phyloP scores from a whole-genome alignment of 2,113 vertebrate genomes.

The Tichodroma muraria region DNA sequence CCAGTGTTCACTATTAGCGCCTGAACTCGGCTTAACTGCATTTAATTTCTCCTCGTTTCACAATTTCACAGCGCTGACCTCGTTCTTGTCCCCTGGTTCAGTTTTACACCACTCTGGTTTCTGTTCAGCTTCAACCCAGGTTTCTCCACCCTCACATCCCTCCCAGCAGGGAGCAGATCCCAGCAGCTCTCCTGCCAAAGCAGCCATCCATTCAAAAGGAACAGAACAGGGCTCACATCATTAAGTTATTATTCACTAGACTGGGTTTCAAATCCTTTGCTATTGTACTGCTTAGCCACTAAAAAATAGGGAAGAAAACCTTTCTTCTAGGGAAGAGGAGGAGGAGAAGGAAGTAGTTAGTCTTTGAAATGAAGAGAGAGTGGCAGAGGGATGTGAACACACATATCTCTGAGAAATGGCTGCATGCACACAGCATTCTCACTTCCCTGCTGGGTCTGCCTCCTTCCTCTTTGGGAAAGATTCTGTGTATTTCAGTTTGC shows the following conservation, averaged over 20 bases:
- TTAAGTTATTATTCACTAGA: slow-evolving; percentile 25
- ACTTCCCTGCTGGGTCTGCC: not conserved
- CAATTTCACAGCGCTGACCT: not conserved
- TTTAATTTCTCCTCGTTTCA: not conserved
- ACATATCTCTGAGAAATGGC: not conserved
- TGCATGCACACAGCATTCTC: not conserved
- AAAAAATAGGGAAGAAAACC: not conserved
- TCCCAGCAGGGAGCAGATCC: slow-evolving; percentile 7
- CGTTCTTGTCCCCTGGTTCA: not conserved
- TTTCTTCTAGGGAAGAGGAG: not conserved
- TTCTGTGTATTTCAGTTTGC: not conserved
- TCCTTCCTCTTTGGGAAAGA: not conserved
- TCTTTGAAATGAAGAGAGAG: not conserved
- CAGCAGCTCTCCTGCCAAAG: slow-evolving; percentile 28
- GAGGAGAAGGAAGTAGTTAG: not conserved
- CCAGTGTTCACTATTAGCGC: not conserved
- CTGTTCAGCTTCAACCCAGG: not conserved
- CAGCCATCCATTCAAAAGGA: slow-evolving; percentile 41
- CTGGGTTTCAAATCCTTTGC: slow-evolving; percentile 24
- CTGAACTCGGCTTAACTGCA: slow-evolving; percentile 11
- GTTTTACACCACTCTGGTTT: not conserved
- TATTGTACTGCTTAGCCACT: not conserved
- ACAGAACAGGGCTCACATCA: slow-evolving; percentile 13
- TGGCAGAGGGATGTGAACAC: not conserved
- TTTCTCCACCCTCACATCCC: not conserved